These are phyloP conservation scores for Gallinago solitaria DNA, from an alignment of 2,797 vertebrate species.

Conservation along the genomic window DNA sequence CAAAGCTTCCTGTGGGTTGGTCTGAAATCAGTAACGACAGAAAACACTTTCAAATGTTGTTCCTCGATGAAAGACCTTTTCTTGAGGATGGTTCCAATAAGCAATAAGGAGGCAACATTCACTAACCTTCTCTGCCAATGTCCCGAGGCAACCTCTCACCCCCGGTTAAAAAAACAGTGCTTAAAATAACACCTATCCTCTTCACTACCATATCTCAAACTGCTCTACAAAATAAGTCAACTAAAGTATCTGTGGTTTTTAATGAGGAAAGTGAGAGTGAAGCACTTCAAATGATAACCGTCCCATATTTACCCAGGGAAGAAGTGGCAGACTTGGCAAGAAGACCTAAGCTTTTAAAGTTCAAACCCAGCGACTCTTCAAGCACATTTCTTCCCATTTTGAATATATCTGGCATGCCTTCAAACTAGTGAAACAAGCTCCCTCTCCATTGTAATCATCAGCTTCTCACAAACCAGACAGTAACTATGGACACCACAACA, in stretches of 20 bases:
- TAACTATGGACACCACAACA: background rate
- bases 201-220: background rate
- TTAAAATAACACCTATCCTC: constrained; percentile 30
- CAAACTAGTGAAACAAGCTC: background rate
- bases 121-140: background rate
- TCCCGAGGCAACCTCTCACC: background rate
- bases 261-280: background rate
- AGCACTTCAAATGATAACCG: background rate
- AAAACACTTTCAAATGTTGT: background rate
- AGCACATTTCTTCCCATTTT: background rate
- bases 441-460: background rate
- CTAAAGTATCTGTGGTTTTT: background rate
- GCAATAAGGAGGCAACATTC: background rate
- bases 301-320: background rate
- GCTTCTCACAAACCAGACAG: background rate
- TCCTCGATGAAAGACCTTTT: background rate
- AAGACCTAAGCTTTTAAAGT: background rate
- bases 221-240: background rate
- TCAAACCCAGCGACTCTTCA: constrained; percentile 26
- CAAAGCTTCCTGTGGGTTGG: background rate
- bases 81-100: background rate
- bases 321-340: constrained; percentile 51
- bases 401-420: background rate
- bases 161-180: background rate
- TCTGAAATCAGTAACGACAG: background rate